Evolutionary conservation across 2,797 vertebrate species (phyloP), one percentile per base, ranked within the genome.

Genomic region (Orestias chungarensis): DNA sequence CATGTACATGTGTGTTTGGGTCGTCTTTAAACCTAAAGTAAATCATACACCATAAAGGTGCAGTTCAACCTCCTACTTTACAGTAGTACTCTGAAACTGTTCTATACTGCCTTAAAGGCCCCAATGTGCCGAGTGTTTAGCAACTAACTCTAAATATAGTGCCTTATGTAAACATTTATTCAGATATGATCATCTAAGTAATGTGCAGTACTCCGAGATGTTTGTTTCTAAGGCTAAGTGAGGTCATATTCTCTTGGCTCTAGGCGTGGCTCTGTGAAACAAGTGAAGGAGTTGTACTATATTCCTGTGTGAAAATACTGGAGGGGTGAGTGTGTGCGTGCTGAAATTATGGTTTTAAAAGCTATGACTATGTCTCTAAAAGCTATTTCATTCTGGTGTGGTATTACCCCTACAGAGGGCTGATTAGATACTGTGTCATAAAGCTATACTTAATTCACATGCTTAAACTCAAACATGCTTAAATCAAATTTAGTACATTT

Each of bases 231-330:
- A 93, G 85, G 86, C 70, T 79, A 88, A 85, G 70, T 92, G 88
- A 94, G 92, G 92, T 91, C 91, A 90, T 89, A 90, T 91, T 93
- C 84, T 82, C 82, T 66, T 84, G 64, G 50, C 79, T 75, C 76
- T 74, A 83, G 90, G 90, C 1, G 87, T 90, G 90, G 85, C 77
- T 81, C 76, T 54, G 64, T 67, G 66, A 77, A 94, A 91, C 89
- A 92, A 92, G 88, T 92, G 83, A 79, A 91, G 80, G 71, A 86
- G 81, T 83, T 64, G 73, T 46, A 81, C 70, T 69, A 87, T 80
- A 91, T 82, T 88, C 64, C 68, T 83, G 68, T 71, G 67, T 87
- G 77, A 73, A 77, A 83, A 62, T 81, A 78, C 66, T 62, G 71
- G 66, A 68, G 70, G 62, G 70, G 74, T 62, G 31, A 52, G 40